A percentile compares a stretch with the other conserved stretches of the same genome.
These are phyloP conservation scores for Zosterops pallidus DNA, from an alignment of 2,113 vertebrate species.

Conservation along the genomic window DNA sequence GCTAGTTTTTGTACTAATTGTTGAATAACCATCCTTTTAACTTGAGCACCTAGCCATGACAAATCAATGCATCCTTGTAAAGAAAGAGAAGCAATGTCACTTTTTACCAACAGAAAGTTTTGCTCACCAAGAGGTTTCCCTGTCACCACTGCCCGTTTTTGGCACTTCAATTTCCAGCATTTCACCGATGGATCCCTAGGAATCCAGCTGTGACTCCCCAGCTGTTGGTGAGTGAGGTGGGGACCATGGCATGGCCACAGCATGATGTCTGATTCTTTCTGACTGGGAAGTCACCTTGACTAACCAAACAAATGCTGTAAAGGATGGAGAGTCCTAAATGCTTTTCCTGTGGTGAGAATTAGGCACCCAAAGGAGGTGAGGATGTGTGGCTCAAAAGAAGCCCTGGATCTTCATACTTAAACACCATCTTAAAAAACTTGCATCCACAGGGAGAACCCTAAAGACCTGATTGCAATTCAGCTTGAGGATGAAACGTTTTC, in stretches of 20 bases:
- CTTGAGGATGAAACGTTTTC: background rate
- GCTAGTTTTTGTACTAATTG: background rate
- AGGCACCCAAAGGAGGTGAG: background rate
- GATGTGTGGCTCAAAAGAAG: background rate
- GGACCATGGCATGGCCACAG: background rate
- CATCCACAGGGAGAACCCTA: background rate
- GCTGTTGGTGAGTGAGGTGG: background rate
- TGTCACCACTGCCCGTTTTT: background rate
- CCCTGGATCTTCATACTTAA: background rate
- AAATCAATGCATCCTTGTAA: background rate
- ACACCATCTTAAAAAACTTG: background rate
- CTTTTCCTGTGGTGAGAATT: background rate
- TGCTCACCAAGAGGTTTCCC: background rate
- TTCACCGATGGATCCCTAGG: accelerated
- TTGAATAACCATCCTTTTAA: background rate
- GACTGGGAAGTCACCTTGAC: background rate
- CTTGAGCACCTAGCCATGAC: background rate
- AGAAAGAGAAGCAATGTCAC: background rate
- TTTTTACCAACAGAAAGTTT: background rate
- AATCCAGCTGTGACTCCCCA: background rate
- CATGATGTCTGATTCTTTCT: background rate
- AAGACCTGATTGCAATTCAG: background rate
- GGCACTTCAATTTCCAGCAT: background rate
- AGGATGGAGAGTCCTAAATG: background rate
- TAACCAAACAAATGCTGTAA: background rate